phyloP scores from a whole-genome alignment of 2,888 invertebrate species.

The Chelonus formosanus region DNA sequence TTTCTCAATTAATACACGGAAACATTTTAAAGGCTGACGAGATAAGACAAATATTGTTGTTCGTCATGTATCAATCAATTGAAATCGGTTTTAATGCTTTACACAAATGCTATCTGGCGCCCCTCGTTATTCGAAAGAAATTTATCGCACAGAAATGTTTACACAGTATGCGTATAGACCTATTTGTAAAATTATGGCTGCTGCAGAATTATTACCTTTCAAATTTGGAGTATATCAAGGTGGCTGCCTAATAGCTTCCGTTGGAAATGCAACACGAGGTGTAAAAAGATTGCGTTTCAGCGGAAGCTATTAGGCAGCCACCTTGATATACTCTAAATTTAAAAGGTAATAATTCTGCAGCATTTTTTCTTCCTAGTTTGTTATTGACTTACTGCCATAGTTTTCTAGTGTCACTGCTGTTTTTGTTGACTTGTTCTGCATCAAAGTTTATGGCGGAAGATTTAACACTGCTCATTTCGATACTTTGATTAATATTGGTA shows the following conservation, averaged over 20 bases:
- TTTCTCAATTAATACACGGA: too few relatives aligned
- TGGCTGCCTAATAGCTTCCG: constrained; percentile 3
- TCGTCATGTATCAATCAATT: constrained; percentile 7
- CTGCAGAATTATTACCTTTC: too few relatives aligned
- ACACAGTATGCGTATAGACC: constrained; percentile 5
- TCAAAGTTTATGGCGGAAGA: constrained; percentile 3
- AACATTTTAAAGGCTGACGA: too few relatives aligned
- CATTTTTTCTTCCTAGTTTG: constrained; percentile 10
- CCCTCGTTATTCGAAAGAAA: neutral
- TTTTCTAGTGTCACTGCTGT: constrained; percentile 13
- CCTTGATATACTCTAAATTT: constrained; percentile 16
- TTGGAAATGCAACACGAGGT: neutral
- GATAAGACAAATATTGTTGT: constrained; percentile 9
- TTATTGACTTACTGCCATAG: constrained; percentile 9
- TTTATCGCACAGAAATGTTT: constrained; percentile 8
- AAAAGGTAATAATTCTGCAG: too few relatives aligned
- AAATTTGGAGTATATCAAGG: constrained; percentile 18
- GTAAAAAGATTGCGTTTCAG: constrained; percentile 35
- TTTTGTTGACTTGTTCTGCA: constrained; percentile 5
- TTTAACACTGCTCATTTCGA: constrained; percentile 39
- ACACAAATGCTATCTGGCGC: constrained; percentile 10
- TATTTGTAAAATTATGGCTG: constrained; percentile 17
- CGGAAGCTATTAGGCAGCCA: constrained; percentile 33
- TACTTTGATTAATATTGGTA: neutral
- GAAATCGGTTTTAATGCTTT: constrained; percentile 10